Evolutionary conservation across 2,113 vertebrate species (phyloP).

Genomic region (Gadus macrocephalus): DNA sequence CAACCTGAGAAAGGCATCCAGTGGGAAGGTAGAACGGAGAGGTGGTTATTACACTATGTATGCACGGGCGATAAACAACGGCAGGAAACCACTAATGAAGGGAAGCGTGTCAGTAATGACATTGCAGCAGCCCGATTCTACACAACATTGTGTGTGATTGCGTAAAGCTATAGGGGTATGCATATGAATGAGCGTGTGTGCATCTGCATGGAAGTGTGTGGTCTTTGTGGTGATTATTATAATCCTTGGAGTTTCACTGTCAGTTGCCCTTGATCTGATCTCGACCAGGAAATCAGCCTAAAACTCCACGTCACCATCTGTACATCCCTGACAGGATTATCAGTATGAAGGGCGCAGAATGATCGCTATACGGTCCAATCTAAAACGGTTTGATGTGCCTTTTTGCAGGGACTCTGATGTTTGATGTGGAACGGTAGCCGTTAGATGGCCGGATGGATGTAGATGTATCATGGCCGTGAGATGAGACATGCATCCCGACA

Average conservation of each 20-base stretch:
- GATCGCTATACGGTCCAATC: slow-evolving; percentile 41
- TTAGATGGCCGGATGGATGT: no score
- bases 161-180: slow-evolving; percentile 1
- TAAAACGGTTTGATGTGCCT: slow-evolving; percentile 25
- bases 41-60: slow-evolving; percentile 31
- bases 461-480: background rate
- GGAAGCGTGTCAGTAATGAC: slow-evolving; percentile 26
- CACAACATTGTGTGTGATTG: slow-evolving; percentile 8
- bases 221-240: slow-evolving; percentile 52
- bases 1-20: slow-evolving; percentile 16
- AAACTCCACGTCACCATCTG: slow-evolving; percentile 64
- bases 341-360: slow-evolving; percentile 47
- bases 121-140: slow-evolving; percentile 13
- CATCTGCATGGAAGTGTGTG: slow-evolving; percentile 8
- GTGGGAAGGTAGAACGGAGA: slow-evolving; percentile 8
- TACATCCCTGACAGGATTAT: slow-evolving; percentile 55
- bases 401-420: no score
- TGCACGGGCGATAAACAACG: slow-evolving; percentile 1
- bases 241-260: slow-evolving; percentile 58
- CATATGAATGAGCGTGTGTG: slow-evolving; percentile 5
- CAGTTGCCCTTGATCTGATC: slow-evolving; percentile 52
- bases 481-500: background rate
- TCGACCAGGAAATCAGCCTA: slow-evolving; percentile 57
- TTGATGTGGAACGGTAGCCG: no score
- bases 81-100: slow-evolving; percentile 12